Base-by-base conservation (phyloP, 1,140 invertebrate genomes). In the Drosophila sucinea region DNA sequence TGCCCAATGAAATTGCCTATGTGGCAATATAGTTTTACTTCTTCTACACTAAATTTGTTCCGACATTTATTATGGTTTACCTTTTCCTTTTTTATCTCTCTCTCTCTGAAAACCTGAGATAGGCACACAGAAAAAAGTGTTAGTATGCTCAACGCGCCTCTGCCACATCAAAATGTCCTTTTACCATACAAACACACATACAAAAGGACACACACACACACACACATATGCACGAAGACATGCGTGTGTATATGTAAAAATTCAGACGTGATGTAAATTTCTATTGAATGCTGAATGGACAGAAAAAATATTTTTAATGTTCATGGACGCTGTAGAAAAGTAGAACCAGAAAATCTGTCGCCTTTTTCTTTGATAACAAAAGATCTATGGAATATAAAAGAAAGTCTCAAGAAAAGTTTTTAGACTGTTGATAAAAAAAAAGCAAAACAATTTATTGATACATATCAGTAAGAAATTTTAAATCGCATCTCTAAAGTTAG, bases 201-300 rank as follows among this genome's bases (percentile, higher is more conserved):
- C 44, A 38, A 30, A 30, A 30, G 30, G 33, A 62, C 35, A 66
- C 32, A 44, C 63, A 38, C 41, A 76, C 44, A 67, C 57, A 67
- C 41, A 29, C 38, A 44, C 27, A 65, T 44, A 73, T 40, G 65
- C 57, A 67, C 55, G 10, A 29, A 40, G 27, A 66, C 35, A 41
- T 38, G 60, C 40, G 65, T 41, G 54, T 64, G 35, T 74, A 23
- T 71, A 89, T 87, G 83, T 89, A 83, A 83, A 89, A 83, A 70
- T 72, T 77, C 80, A 81, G 83, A 87, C 83, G 83, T 87, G 83
- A 87, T 87, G 83, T 87, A 87, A 87, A 89, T 87, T 87, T 87
- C 84, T 87, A 87, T 87, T 87, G 84, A 87, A 89, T 89, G 83
- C 83, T 89, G 83, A 87, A 89, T 89, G 79, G 80, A 80, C 83